phyloP scores from a whole-genome alignment of 1,140 invertebrate species.

The Stratiolaelaps scimitus region DNA sequence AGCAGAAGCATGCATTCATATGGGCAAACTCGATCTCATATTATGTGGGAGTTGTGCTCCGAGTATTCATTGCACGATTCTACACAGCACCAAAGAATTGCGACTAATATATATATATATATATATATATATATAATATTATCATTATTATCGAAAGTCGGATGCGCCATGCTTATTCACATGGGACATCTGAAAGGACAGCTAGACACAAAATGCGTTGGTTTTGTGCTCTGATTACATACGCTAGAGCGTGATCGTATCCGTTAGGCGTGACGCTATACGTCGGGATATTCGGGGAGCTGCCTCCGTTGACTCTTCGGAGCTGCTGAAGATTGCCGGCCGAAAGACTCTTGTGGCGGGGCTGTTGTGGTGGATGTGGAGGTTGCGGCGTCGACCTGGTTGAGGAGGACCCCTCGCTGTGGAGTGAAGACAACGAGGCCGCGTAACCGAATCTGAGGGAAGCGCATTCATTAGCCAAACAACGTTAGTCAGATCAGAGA shows the following conservation, averaged over 20 bases:
- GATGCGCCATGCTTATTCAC: too few relatives aligned
- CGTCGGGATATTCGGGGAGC: conserved; percentile 24
- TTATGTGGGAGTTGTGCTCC: too few relatives aligned
- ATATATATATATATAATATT: too few relatives aligned
- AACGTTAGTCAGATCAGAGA: background rate
- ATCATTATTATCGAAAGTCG: too few relatives aligned
- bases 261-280: conserved; percentile 9
- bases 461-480: background rate
- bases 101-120: too few relatives aligned
- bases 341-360: conserved; percentile 24
- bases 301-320: conserved; percentile 2
- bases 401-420: conserved; percentile 17
- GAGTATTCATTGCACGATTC: too few relatives aligned
- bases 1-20: too few relatives aligned
- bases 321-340: conserved; percentile 21
- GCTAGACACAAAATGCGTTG: too few relatives aligned
- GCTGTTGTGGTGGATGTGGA: background rate
- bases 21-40: too few relatives aligned
- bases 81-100: too few relatives aligned
- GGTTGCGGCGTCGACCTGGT: conserved; percentile 3
- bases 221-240: too few relatives aligned
- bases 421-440: conserved; percentile 1
- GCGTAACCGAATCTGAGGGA: conserved; percentile 1
- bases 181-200: too few relatives aligned
- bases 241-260: conserved; percentile 10